Base-by-base conservation (phyloP, 2,113 vertebrate species). In the Stercorarius parasiticus region DNA sequence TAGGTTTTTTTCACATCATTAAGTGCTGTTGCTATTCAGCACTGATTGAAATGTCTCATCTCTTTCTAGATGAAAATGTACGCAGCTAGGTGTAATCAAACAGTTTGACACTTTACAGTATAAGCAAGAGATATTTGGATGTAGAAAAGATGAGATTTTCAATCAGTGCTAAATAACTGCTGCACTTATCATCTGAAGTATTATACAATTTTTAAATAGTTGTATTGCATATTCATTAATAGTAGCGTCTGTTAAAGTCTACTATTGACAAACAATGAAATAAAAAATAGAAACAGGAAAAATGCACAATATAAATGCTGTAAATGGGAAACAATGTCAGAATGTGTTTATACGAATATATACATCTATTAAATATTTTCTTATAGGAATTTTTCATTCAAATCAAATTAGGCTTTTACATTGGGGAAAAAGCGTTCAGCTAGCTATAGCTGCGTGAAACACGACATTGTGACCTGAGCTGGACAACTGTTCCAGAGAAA, bases 1-100 rank as follows among this genome's bases (percentile, higher is more conserved):
- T 36, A 78, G 34, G 3, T 0, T n/a, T 87, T 94, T 88, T 86
- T 52, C 73, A 82, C 84, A 79, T 94, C 93, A 92, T 96, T 94
- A 96, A 95, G 81, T 82, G 80, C 78, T 12, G 56, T 61, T 91
- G 61, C 86, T 93, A 27, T 91, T 96, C 89, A 95, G 81, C 83
- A 61, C 91, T 95, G 91, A 93, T 94, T 96, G 95, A 95, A 96
- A 96, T 67, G 65, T 87, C 86, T 96, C 87, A 91, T 89, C 66
- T 79, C 72, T 67, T 94, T 84, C 73, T 76, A 61, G 83, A 94
- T 81, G 38, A 91, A 93, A 95, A 76, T 72, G 62, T 89, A 91
- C 95, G 89, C 73, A 94, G 73, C 53, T 72, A 91, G 84, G 49
- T 93, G 95, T 95, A 97, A 96, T 97, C 93, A 96, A 95, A 95